phyloP scores from a whole-genome alignment of 2,113 vertebrate species.

The Solea senegalensis region DNA sequence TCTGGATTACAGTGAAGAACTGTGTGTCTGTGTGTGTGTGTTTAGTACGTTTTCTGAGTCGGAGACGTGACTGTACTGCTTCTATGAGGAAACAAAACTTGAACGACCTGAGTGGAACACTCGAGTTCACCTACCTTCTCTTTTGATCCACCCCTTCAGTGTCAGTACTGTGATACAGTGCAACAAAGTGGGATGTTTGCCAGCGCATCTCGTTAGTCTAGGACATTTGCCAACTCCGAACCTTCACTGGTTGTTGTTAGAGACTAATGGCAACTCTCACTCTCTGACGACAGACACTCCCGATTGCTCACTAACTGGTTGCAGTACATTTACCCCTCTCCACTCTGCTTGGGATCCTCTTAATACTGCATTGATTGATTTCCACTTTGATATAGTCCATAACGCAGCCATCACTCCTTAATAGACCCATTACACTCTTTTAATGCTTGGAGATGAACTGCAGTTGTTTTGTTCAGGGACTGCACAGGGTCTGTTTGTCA shows the following conservation, averaged over 20 bases:
- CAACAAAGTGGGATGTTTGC: conserved; percentile 9
- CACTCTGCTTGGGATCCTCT: conserved; percentile 1
- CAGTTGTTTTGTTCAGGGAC: not conserved
- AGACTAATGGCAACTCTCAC: conserved; percentile 8
- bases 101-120: not conserved
- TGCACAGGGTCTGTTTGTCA: not conserved
- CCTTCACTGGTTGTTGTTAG: conserved; percentile 3
- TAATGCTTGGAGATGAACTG: conserved; percentile 20
- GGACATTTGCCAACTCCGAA: conserved; percentile 14
- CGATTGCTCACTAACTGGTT: not conserved
- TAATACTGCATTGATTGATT: conserved; percentile 17
- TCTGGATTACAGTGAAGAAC: conserved; percentile 27
- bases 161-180: conserved; percentile 10
- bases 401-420: conserved; percentile 13
- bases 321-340: not conserved
- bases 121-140: conserved; percentile 4
- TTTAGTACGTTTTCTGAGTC: not conserved
- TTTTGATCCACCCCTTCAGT: not conserved
- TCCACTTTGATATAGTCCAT: conserved; percentile 7
- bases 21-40: conserved; percentile 18
- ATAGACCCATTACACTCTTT: conserved; percentile 21
- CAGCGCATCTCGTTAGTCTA: not conserved
- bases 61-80: not conserved
- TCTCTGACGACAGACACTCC: conserved; percentile 4
- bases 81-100: not conserved